Conservation (phyloP, 1,140 invertebrate species). For the Drosophila navojoa region DNA sequence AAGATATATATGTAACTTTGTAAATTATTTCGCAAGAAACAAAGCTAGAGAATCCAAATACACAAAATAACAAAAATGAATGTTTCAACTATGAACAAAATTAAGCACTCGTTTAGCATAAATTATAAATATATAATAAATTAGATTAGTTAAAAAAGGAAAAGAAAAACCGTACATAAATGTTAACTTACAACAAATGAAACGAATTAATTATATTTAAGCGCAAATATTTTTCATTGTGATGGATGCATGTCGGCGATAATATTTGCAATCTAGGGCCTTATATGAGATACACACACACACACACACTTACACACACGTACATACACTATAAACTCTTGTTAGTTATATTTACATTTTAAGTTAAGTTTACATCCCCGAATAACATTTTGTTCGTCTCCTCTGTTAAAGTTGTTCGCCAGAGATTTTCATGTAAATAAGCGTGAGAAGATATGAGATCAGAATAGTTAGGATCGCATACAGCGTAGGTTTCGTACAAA, state of each 20-base stretch:
- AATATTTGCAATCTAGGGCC: constrained; percentile 81
- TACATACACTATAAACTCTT: constrained; percentile 44
- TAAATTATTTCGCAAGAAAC: constrained; percentile 80
- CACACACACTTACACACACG: constrained; percentile 43
- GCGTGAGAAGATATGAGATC: constrained; percentile 23
- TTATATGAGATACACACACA: constrained; percentile 75
- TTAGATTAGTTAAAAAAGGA: constrained; percentile 68
- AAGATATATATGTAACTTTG: constrained; percentile 53
- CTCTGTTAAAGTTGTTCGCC: constrained; percentile 73
- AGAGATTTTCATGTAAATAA: constrained; percentile 64
- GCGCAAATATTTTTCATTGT: constrained; percentile 76
- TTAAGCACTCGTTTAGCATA: constrained; percentile 72
- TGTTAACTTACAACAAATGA: constrained; percentile 63
- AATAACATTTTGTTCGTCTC: constrained; percentile 18
- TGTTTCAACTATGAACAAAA: constrained; percentile 50
- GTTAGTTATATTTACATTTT: constrained; percentile 70
- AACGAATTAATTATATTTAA: constrained; percentile 64
- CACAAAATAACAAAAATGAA: constrained; percentile 45
- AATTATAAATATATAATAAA: constrained; percentile 63
- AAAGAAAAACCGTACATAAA: constrained; percentile 35
- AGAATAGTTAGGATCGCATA: constrained; percentile 30
- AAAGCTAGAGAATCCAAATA: constrained; percentile 84
- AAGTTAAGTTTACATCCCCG: constrained; percentile 47
- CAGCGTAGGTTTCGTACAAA: constrained; percentile 15
- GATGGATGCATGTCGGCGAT: constrained; percentile 63